Evolutionary conservation across 2,888 invertebrate species (phyloP), one percentile per base, ranked within the genome.

Genomic region (Oxytorus armatus): DNA sequence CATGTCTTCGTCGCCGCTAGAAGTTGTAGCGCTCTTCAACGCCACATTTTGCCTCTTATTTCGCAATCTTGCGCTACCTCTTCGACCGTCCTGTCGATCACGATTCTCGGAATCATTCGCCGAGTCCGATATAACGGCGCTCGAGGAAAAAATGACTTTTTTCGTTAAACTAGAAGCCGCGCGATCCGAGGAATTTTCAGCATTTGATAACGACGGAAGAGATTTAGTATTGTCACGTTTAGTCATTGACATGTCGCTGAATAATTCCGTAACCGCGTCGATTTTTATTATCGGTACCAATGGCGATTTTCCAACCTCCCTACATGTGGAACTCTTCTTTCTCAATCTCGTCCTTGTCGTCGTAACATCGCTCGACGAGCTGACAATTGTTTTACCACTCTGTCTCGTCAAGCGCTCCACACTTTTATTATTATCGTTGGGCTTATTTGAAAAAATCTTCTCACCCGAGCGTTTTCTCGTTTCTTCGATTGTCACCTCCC

Each of bases 401-500:
- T 47, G 81, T 61, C 49, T 77, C 63, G 3, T 83, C 29, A 80
- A 14, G 11, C 75, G 82, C 72, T 77, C 69, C 5, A 16, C 69
- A 0, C 70, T 82, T 0, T 25, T 5, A 5, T 29, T 29, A 29
- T 29, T 29, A 29, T 77, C 18, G 82, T 65, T 23, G 61, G 53
- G 68, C 10, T 82, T 65, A 8, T 82, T 39, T 7, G 75, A 16
- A 0, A 78, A 59, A 8, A 65, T 21, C 33, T 49, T 76, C 1
- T 63, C 25, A 63, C 63, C 14, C 51, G 14, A 70, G 18, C 33
- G 55, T 73, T 51, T 80, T 36, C 23, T 57, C 1, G 42, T 39
- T 55, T 29, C 18, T 0, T 8, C 16, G 11, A 25, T 36, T 18
- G 3, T 68, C 4, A 76, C 82, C 16, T 83, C 82, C 0, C 85